Base-by-base conservation (phyloP, 2,113 vertebrate genomes). In the Alces alces region DNA sequence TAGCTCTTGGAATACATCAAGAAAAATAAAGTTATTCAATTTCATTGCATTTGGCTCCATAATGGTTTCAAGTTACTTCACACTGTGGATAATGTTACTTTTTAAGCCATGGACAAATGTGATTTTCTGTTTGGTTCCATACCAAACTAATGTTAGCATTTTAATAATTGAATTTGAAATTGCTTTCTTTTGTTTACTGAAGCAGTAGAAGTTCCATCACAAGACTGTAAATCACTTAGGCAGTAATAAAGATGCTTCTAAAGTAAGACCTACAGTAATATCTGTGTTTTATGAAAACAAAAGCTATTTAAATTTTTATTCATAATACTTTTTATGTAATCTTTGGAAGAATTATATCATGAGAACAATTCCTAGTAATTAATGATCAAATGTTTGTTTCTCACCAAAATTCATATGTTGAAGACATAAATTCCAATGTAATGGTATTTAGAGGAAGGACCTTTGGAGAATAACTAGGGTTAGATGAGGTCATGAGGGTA, bases 91-190 rank as follows among this genome's bases (percentile, higher is more conserved):
- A 87, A 92, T 89, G 50, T 64, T 89, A 95, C 84, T 94, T 94
- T 70, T 94, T 45, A 96, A 96, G 52, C 17, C 36, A 95, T 52
- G 27, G 57, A 90, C 14, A 60, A 87, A 97, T 84, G 57, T 85
- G 12, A 96, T 93, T 92, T 95, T 97, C 66, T 96, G 30, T 91
- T 84, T 96, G 61, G 57, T 94, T 95, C 76, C 36, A 76, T 91
- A 85, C 6, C 33, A 97, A 96, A 89, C 76, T 91, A 94, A 93
- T 84, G 66, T 83, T 82, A 91, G n/a, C 30, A 96, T 97, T 97
- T 96, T 83, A 97, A 93, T 96, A 97, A 96, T 76, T 94, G 86
- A 94, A 95, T 94, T 85, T 94, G 30, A 94, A 97, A 94, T 97
- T 92, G 55, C 36, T 92, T 97, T 93, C 50, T 82, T 96, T 96